Evolutionary conservation across 2,113 vertebrate species (phyloP).

Genomic region (Tapirus terrestris): DNA sequence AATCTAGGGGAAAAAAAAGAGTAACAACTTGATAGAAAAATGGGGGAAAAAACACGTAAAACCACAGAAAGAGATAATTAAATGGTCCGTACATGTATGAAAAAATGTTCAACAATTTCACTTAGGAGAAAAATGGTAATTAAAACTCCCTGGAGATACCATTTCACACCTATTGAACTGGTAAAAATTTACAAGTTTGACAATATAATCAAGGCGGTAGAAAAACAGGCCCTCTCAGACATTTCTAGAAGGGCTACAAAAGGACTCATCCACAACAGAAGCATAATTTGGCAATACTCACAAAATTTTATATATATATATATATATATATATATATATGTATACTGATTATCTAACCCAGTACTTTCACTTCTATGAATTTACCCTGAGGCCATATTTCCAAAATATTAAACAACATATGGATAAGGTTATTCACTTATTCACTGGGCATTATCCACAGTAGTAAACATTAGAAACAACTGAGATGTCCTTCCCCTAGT

Average conservation of each 20-base stretch:
- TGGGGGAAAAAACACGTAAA: not conserved
- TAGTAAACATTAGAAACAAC: not conserved
- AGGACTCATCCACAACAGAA: not conserved
- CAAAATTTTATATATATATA: not conserved
- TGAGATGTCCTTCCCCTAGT: not conserved
- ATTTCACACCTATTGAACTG: not conserved
- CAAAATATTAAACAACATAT: not conserved
- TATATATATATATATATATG: too few relatives aligned
- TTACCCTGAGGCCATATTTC: not conserved
- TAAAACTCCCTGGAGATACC: not conserved
- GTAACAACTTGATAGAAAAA: not conserved
- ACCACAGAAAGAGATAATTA: not conserved
- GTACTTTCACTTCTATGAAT: not conserved
- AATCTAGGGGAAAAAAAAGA: not conserved
- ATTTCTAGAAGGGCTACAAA: not conserved
- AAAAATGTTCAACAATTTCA: not conserved
- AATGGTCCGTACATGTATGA: not conserved
- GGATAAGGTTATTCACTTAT: not conserved
- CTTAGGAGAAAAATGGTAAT: not conserved
- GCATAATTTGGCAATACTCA: not conserved
- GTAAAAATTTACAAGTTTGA: not conserved
- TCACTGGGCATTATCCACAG: not conserved
- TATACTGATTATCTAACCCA: not conserved
- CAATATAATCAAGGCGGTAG: not conserved
- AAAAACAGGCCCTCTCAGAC: not conserved